Evolutionary conservation across 1,140 invertebrate species (phyloP), one percentile per base, ranked within the genome.

Genomic region (Papilio machaon): DNA sequence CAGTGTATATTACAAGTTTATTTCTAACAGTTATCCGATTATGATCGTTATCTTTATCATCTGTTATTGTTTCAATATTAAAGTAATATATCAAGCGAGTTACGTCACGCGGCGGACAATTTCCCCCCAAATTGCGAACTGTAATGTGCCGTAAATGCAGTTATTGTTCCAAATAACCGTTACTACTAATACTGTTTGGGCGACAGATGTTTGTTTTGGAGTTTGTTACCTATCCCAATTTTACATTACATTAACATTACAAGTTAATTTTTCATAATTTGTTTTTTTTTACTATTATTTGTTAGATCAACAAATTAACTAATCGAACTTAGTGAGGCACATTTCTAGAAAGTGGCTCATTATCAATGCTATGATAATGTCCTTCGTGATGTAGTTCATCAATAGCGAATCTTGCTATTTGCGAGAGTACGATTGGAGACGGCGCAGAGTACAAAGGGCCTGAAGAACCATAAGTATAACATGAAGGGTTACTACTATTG

Each of bases 61-160:
- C 64, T 38, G 30, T 70, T 70, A 70, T 70, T 70, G 64, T 70
- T 70, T 70, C 64, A 70, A 70, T 70, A 70, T 70, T 70, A 70
- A 70, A 70, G 64, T 70, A 70, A 70, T 35, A 70, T 70, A 38
- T 70, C 64, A 70, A 2, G 35, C 2, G 64, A 2, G 64, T 70
- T 30, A 70, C 64, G 64, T 35, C 23, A 35, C 23, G 30, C 64
- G 64, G 64, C 13, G 23, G 64, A 11, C 64, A 70, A 70, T 70
- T 70, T 35, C 64, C 64, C 64, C 10, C 30, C 64, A 17, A 70
- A 70, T 70, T 70, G 64, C 64, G 23, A 35, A 38, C 64, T 35
- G 30, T 70, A 70, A 70, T 70, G 64, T 70, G 64, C 23, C 64
- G 64, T 70, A 70, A 70, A 70, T 70, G 64, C 64, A 70, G 64